Evolutionary conservation across 2,888 invertebrate species (phyloP), one percentile per base, ranked within the genome.

Genomic region (Heliconius hortense): DNA sequence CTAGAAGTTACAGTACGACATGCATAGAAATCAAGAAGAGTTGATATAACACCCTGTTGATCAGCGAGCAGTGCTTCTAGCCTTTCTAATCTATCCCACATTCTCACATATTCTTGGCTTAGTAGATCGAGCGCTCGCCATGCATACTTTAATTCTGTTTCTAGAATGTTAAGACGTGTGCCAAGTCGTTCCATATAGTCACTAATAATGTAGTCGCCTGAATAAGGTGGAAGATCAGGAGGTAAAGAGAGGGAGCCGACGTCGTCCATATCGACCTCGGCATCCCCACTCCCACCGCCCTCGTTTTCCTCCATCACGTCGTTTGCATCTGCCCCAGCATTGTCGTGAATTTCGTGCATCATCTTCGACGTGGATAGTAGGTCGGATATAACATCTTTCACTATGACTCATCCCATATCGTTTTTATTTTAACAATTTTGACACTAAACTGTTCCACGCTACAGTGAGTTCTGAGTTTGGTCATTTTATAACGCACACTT

Each of bases 181-280:
- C 97, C 97, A 73, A 98, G 95, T 81, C 97, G 96, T 85, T 98
- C 98, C 97, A 98, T 98, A 88, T 97, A 98, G 88, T 97, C 98
- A 81, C 97, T 97, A 89, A 97, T 97, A 84, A 97, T 97, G 85
- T 97, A 97, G 87, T 97, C 97, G 71, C 94, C 95, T 88, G 89
- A 95, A 91, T 89, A 95, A 83, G 85, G 95, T 84, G 94, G 94
- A 82, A 93, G 86, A 86, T 94, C 93, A 76, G 92, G 92, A 80
- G 94, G 94, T 83, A 94, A 90, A 82, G 93, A 90, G 85, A 95
- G 95, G 88, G 95, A 94, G 80, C 92, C 93, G 80, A 90, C 92
- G 77, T 93, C 94, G 91, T 93, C 93, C 92, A 92, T 92, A 90
- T 94, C 94, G 89, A 86, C 90, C 91, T 93, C 93, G 85, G 89